Conservation (phyloP, 2,888 invertebrate species). For the Cataglyphis cursor region DNA sequence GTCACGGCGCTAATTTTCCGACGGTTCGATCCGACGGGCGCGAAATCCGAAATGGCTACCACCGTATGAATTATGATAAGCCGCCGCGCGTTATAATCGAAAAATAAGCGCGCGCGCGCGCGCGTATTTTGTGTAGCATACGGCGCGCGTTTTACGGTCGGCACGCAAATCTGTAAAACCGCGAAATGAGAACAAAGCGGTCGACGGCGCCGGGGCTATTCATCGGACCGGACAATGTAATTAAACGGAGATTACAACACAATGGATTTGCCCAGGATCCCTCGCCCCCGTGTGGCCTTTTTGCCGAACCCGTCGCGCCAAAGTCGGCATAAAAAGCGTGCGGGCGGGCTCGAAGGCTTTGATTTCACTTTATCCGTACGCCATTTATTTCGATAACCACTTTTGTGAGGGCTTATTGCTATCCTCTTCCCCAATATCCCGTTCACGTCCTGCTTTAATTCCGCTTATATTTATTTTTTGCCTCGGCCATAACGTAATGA, state of each 20-base stretch:
- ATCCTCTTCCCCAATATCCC: not conserved
- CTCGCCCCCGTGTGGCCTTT: conserved; percentile 40
- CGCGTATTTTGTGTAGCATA: conserved; percentile 57
- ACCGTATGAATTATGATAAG: conserved; percentile 72
- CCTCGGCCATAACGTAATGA: not conserved
- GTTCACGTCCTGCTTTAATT: conserved; percentile 14
- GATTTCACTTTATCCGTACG: conserved; percentile 26
- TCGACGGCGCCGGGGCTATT: conserved; percentile 59
- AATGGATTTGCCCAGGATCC: conserved; percentile 67
- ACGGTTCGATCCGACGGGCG: conserved; percentile 56
- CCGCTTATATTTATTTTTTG: conserved; percentile 50
- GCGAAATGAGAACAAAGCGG: conserved; percentile 72
- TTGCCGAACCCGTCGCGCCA: conserved; percentile 22
- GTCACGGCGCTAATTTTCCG: conserved; percentile 61
- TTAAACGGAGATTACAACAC: conserved; percentile 75
- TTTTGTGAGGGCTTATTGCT: conserved; percentile 33
- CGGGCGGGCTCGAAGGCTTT: conserved; percentile 27
- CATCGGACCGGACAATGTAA: conserved; percentile 72
- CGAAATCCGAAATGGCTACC: conserved; percentile 40
- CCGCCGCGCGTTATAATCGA: conserved; percentile 55
- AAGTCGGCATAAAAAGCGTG: conserved; percentile 39
- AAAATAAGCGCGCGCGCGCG: conserved; percentile 60
- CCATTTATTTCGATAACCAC: conserved; percentile 55
- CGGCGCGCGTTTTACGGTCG: conserved; percentile 60
- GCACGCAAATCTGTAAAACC: conserved; percentile 63